Conservation (phyloP, 2,888 invertebrate genomes). For the Baronia brevicornis region DNA sequence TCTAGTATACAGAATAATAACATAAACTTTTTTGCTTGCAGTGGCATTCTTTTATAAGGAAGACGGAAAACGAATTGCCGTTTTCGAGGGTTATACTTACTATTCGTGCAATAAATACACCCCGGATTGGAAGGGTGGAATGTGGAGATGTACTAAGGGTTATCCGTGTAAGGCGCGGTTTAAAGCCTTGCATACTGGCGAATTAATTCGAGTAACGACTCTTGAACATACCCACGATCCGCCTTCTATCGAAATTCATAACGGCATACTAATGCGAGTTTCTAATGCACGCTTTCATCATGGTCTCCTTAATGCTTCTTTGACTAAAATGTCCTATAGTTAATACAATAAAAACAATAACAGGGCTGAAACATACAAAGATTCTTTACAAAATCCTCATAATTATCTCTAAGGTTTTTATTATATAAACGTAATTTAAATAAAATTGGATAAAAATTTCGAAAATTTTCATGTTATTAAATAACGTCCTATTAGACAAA, state of each 20-base stretch:
- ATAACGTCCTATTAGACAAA: no score
- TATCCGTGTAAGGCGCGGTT: slow-evolving; percentile 40
- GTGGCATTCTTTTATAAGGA: slow-evolving; percentile 29
- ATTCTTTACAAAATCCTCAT: no score
- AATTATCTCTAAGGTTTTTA: no score
- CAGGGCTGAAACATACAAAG: neutral
- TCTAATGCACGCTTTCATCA: no score
- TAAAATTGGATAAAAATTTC: no score
- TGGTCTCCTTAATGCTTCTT: no score
- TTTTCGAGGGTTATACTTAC: slow-evolving; percentile 34
- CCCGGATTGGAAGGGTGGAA: slow-evolving; percentile 18
- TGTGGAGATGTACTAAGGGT: slow-evolving; percentile 41
- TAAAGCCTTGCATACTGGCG: slow-evolving; percentile 27
- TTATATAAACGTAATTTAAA: no score
- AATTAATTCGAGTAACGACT: slow-evolving; percentile 25
- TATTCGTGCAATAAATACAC: slow-evolving; percentile 25
- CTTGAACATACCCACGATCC: slow-evolving; percentile 31
- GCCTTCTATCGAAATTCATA: slow-evolving; percentile 24
- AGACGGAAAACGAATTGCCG: slow-evolving; percentile 32
- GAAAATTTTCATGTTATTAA: no score
- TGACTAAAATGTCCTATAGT: neutral
- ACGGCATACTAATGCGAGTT: slow-evolving; percentile 22
- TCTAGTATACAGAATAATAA: neutral
- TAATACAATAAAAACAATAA: neutral
- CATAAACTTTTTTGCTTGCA: slow-evolving; percentile 21